phyloP scores from a whole-genome alignment of 1,140 invertebrate species.

The Cyphomyrmex costatus region DNA sequence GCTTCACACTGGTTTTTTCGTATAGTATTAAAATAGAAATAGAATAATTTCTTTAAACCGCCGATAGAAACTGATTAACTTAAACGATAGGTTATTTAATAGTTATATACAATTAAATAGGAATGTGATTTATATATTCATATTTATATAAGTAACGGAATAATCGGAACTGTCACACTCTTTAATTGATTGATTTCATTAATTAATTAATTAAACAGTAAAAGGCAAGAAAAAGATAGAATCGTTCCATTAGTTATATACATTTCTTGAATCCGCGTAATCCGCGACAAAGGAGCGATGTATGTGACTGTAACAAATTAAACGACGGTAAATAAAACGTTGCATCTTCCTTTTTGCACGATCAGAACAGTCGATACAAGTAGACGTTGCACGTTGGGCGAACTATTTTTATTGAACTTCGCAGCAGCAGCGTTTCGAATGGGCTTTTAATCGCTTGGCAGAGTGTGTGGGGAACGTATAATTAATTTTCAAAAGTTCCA shows the following conservation, averaged over 20 bases:
- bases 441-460: conserved; percentile 53
- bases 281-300: conserved; percentile 23
- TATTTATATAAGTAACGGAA: conserved; percentile 7
- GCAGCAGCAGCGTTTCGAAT: conserved; percentile 34
- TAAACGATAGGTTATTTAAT: not conserved
- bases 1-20: too few relatives aligned
- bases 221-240: not conserved
- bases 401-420: conserved; percentile 64
- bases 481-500: conserved; percentile 63
- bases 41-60: not conserved
- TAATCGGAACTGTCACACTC: not conserved
- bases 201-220: conserved; percentile 19
- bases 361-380: conserved; percentile 35
- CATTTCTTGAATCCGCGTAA: conserved; percentile 16
- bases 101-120: not conserved
- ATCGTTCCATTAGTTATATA: not conserved
- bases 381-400: conserved; percentile 31
- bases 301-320: conserved; percentile 34
- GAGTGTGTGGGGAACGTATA: conserved; percentile 56
- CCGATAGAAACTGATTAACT: not conserved
- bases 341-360: conserved; percentile 14
- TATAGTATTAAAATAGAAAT: not conserved
- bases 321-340: conserved; percentile 42
- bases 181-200: conserved; percentile 9
- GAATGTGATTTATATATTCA: not conserved